Percentiles rank a stretch among this genome's conserved stretches.
Conservation (phyloP, 2,888 invertebrate species). For the Patella ulyssiponensis region DNA sequence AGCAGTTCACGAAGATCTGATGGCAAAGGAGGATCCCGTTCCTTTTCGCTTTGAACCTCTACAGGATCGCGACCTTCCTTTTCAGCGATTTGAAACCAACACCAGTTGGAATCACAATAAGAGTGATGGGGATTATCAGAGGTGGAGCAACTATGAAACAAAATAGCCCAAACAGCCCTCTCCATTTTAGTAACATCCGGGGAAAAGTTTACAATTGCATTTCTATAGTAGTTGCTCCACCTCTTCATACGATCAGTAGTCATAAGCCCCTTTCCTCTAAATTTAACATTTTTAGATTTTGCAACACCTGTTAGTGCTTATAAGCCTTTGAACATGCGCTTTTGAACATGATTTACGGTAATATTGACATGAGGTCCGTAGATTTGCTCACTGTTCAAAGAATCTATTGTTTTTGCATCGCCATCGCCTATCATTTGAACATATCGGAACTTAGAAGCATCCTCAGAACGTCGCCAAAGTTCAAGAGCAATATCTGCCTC, state of each 20-base stretch:
- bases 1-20: not conserved
- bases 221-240: not conserved
- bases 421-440: constrained; percentile 20
- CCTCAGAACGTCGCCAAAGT: not conserved
- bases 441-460: constrained; percentile 15
- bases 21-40: not conserved
- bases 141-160: constrained; percentile 13
- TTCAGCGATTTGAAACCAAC: not conserved
- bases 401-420: constrained; percentile 1
- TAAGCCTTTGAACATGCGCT: constrained; percentile 23
- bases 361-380: constrained; percentile 1
- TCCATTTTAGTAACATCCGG: constrained; percentile 11
- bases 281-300: not conserved
- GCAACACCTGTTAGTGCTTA: not conserved
- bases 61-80: not conserved
- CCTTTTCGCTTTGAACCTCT: not conserved
- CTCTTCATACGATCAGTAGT: not conserved
- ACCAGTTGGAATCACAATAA: not conserved
- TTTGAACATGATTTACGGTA: constrained; percentile 17
- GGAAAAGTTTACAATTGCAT: not conserved
- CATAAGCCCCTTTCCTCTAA: not conserved
- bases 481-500: too few species aligned
- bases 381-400: not conserved
- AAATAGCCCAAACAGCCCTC: constrained; percentile 23
- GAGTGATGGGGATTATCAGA: not conserved